Evolutionary conservation across 2,113 vertebrate species (phyloP), one percentile per base, ranked within the genome.

Genomic region (Mormyrus iriodes): DNA sequence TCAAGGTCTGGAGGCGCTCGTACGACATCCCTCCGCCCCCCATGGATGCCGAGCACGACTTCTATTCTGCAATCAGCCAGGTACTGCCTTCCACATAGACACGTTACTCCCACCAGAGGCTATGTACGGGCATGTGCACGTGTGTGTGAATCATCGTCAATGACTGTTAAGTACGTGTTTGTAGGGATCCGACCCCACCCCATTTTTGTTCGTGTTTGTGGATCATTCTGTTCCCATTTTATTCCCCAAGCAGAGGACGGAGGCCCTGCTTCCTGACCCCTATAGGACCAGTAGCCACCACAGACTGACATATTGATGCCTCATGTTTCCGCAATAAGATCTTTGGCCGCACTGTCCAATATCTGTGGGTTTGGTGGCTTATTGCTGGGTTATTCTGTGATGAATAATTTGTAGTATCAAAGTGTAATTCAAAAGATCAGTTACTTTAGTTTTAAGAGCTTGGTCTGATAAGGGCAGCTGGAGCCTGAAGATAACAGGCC

Each of bases 1-100:
- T 97, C 21, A 97, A 97, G 93, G 96, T 97, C 90, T 97, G 97
- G 97, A 95, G 97, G 69, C 96, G 97, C n/a, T 97, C 97, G 0
- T 97, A 94, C 0, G 96, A 97, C 82, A 93, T 96, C 6, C 97
- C 97, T 0, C 97, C 97, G 0, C 97, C 97, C 46, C 92, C 96
- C 0, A 97, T 97, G 97, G 96, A 97, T 87, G 90, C 95, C 0
- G 96, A 97, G 61, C 97, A 97, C 51, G 95, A 96, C 17, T 97
- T 96, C 92, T 97, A 97, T 90, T 95, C 92, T 90, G 93, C 92
- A 87, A 97, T 97, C 90, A 95, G 95, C 89, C 97, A 97, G 97
- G 97, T 97, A 92, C 88, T 90, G n/a, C 35, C 55, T 13, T 6
- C 49, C 7, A 10, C 35, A 10, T 31, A n/a, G 24, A 15, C 21